These are phyloP conservation scores for Microhierax caerulescens DNA, from an alignment of 2,797 vertebrate species.

Conservation along the genomic window DNA sequence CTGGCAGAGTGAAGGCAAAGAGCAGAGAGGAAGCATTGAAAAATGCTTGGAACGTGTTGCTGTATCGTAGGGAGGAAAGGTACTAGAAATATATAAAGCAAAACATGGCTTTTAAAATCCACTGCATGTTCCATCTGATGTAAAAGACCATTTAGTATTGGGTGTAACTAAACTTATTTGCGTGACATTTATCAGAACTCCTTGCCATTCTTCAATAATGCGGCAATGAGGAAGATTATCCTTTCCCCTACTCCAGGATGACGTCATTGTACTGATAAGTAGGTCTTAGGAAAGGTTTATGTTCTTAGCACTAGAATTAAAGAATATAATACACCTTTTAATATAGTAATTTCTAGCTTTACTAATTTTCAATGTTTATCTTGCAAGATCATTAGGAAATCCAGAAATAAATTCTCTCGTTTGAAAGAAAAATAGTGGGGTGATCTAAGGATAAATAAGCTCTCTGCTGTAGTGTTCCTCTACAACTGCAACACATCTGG, in stretches of 20 bases:
- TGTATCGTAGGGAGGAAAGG: background rate
- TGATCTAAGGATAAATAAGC: constrained; percentile 61
- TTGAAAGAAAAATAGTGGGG: constrained; percentile 5
- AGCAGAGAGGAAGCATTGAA: background rate
- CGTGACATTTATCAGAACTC: constrained; percentile 18
- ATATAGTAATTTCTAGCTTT: constrained; percentile 19
- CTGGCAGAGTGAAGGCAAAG: constrained; percentile 9
- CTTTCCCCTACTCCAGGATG: constrained; percentile 24
- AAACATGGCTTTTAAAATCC: background rate
- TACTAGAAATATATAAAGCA: background rate
- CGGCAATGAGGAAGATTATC: constrained; percentile 43
- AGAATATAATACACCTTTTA: constrained; percentile 54
- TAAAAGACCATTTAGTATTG: background rate
- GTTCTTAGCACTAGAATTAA: constrained; percentile 58
- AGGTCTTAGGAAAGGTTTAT: constrained; percentile 60
- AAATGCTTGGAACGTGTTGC: background rate
- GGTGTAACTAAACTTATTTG: background rate
- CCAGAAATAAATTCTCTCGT: constrained; percentile 39
- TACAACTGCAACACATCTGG: constrained; percentile 58
- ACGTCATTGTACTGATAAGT: constrained; percentile 50
- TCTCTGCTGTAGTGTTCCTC: constrained; percentile 11
- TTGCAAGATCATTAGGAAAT: constrained; percentile 42
- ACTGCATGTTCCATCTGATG: background rate
- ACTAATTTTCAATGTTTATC: constrained; percentile 45
- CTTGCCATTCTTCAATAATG: constrained; percentile 1